Conservation (phyloP, 2,113 vertebrate species). For the Mesembrinibis cayennensis region DNA sequence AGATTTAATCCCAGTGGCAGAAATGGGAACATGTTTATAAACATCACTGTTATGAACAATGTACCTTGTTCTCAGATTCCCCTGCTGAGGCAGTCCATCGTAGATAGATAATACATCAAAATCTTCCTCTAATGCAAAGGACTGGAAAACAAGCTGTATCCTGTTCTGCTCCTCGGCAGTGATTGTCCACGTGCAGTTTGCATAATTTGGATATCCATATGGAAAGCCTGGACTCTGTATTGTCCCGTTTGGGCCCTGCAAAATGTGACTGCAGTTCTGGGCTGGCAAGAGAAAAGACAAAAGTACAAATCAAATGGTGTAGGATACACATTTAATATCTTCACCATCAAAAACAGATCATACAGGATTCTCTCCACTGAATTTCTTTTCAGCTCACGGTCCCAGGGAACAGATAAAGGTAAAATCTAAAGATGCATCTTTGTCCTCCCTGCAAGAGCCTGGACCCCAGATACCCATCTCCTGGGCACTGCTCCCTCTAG, state of each 20-base stretch:
- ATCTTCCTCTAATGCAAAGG: conserved; percentile 97
- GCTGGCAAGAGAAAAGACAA: conserved; percentile 76
- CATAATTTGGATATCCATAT: conserved; percentile 97
- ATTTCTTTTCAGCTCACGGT: background rate
- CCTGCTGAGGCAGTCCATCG: conserved; percentile 89
- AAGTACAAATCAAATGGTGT: background rate
- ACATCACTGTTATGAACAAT: background rate
- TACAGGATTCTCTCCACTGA: background rate
- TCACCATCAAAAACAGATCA: background rate
- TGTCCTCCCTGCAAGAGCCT: background rate
- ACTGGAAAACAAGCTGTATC: conserved; percentile 98
- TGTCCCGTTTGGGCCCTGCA: conserved; percentile 93
- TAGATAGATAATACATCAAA: conserved; percentile 96
- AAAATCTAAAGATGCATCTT: background rate
- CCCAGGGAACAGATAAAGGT: background rate
- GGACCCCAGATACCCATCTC: background rate
- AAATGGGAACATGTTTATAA: background rate
- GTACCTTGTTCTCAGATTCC: conserved; percentile 92
- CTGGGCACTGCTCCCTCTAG: background rate
- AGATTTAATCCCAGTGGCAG: background rate
- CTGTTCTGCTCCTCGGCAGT: conserved; percentile 90
- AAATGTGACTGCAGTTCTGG: conserved; percentile 94
- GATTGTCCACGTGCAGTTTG: conserved; percentile 99
- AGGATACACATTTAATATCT: accelerated
- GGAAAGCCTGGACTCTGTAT: conserved; percentile 97